phyloP scores from a whole-genome alignment of 2,797 vertebrate species.

The Pangasius djambal region DNA sequence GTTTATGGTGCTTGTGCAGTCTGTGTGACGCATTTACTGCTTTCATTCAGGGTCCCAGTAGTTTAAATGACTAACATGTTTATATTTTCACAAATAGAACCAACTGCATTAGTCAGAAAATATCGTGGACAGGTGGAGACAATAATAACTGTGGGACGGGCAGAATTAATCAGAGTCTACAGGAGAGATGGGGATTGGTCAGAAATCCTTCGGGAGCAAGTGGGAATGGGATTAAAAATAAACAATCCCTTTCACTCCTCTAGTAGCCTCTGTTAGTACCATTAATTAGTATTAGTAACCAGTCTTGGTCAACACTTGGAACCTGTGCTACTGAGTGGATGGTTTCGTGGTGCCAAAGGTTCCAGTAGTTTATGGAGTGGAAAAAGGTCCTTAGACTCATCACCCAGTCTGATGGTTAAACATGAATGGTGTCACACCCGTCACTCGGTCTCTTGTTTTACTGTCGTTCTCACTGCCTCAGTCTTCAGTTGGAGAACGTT shows the following conservation, averaged over 20 bases:
- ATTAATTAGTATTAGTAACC: neutral
- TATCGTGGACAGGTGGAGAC: neutral
- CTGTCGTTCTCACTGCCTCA: neutral
- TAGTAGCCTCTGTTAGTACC: neutral
- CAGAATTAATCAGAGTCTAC: neutral
- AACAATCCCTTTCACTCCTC: neutral
- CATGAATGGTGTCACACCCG: neutral
- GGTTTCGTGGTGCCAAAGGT: neutral
- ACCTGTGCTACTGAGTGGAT: neutral
- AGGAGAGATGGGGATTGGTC: neutral
- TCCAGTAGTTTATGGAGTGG: neutral
- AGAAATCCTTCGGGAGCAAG: neutral
- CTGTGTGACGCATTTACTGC: neutral
- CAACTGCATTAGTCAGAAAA: neutral
- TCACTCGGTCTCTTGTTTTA: neutral
- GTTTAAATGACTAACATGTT: neutral
- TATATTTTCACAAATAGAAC: neutral
- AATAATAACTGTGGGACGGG: neutral
- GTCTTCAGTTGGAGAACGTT: neutral
- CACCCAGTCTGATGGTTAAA: neutral
- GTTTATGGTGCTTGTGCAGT: neutral
- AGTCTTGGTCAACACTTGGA: neutral
- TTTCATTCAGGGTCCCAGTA: neutral
- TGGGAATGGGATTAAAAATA: neutral
- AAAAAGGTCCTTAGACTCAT: neutral